phyloP scores from a whole-genome alignment of 2,888 invertebrate genomes.

The Hyles lineata region DNA sequence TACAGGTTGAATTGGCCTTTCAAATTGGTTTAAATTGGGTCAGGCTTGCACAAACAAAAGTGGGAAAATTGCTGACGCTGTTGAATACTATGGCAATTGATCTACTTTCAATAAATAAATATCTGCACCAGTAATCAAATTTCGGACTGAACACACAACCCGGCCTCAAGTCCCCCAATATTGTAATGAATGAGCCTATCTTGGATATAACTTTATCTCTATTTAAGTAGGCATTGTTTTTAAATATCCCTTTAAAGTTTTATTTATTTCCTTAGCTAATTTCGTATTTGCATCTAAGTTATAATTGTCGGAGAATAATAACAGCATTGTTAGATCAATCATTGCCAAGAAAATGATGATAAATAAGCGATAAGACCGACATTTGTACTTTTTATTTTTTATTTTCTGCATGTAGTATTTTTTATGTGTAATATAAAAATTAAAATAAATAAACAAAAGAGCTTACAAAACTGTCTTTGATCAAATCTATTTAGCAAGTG shows the following conservation, averaged over 20 bases:
- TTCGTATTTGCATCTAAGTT: accelerated
- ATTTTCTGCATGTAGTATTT: too few relatives aligned
- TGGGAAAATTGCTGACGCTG: conserved; percentile 65
- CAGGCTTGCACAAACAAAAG: conserved; percentile 75
- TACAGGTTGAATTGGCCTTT: conserved; percentile 77
- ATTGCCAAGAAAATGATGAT: too few relatives aligned
- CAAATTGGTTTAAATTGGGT: conserved; percentile 79
- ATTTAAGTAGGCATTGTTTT: neutral
- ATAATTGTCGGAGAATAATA: too few relatives aligned
- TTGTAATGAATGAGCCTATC: neutral
- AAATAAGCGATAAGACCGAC: too few relatives aligned
- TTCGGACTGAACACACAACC: neutral
- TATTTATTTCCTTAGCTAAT: too few relatives aligned
- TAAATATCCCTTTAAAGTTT: too few relatives aligned
- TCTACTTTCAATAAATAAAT: conserved; percentile 60
- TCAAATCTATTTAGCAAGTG: too few relatives aligned
- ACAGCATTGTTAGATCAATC: too few relatives aligned
- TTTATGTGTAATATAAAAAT: too few relatives aligned
- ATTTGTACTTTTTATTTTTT: too few relatives aligned
- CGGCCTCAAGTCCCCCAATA: neutral
- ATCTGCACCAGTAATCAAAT: conserved; percentile 42
- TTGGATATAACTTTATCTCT: neutral
- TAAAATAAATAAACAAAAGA: too few relatives aligned
- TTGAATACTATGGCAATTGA: conserved; percentile 57
- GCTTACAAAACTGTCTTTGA: too few relatives aligned